Evolutionary conservation across 53 echinoderm and acorn worm genomes (phyloP), one percentile per base, ranked within the genome.

Genomic region (Apostichopus leukothele): DNA sequence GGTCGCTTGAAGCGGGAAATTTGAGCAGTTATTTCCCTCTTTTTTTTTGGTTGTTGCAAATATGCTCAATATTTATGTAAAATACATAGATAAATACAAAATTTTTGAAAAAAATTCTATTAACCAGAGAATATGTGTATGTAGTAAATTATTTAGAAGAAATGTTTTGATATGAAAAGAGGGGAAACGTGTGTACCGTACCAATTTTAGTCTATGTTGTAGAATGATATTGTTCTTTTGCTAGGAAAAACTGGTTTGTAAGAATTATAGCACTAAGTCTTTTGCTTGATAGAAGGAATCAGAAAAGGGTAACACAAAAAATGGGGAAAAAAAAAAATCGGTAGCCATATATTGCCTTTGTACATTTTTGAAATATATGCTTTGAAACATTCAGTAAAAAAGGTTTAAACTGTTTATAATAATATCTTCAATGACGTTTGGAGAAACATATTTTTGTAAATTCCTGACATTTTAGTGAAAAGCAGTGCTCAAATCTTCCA

Each of bases 261-360:
- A 13, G 51, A 66, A 67, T 54, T 60, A 26, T 55, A 81, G 81
- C 55, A 23, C 59, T n/a, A 81, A 18, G n/a, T 59, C 13, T 25
- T n/a, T 19, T 81, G 54, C 59, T 59, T 79, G 22, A 53, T 9
- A 78, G 18, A 52, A 53, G 18, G 57, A 80, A 53, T 53, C 12
- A 9, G 50, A 53, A 53, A 53, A 78, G 18, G 21, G 19, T 55
- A 50, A 19, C 71, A 71, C 71, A 71, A 71, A 71, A 54, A 18
- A n/a, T 55, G 54, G 54, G 23, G 54, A 54, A 81, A 55, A 59
- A 51, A 81, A 76, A 76, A 52, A 63, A 85, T 39, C 57, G 85
- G 85, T 85, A 85, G 85, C 85, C 85, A 67, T 67, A 85, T 67
- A 85, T 85, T 85, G 85, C 85, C 85, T 85, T 85, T 85, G 85